phyloP scores from a whole-genome alignment of 2,888 invertebrate genomes.

The Trichogramma dendrolimi region DNA sequence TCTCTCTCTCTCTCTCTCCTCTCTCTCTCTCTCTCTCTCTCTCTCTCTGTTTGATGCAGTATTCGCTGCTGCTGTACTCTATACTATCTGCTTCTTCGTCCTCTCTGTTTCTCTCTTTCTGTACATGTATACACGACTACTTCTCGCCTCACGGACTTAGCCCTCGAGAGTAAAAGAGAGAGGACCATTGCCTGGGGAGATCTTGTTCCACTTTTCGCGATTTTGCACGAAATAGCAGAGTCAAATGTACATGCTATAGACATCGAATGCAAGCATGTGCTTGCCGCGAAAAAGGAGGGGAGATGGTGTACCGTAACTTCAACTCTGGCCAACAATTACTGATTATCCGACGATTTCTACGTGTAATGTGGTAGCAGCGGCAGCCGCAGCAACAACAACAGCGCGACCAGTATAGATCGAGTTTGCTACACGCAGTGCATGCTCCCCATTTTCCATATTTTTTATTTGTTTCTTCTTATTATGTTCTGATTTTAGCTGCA shows the following conservation, averaged over 20 bases:
- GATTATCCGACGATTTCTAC: conserved; percentile 37
- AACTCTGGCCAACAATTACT: conserved; percentile 33
- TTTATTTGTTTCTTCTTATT: not conserved
- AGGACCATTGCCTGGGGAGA: conserved; percentile 34
- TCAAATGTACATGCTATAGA: not conserved
- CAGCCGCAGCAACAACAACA: too few relatives aligned
- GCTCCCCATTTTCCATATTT: conserved; percentile 7
- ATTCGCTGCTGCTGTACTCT: conserved; percentile 9
- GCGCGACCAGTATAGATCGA: conserved; percentile 29
- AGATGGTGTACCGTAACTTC: conserved; percentile 26
- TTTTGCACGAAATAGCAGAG: conserved; percentile 40
- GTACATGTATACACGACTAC: conserved; percentile 4
- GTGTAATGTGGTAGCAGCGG: too few relatives aligned
- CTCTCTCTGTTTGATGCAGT: conserved; percentile 23
- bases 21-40: conserved; percentile 27
- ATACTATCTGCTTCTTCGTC: conserved; percentile 23
- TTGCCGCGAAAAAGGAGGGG: conserved; percentile 7
- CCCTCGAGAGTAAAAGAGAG: conserved; percentile 24
- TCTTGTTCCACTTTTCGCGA: conserved; percentile 47
- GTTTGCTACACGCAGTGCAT: conserved; percentile 34
- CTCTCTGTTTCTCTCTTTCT: conserved; percentile 31
- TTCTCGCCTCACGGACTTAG: conserved; percentile 30
- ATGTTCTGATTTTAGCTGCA: too few relatives aligned
- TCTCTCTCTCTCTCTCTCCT: conserved; percentile 23
- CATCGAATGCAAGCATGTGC: not conserved